phyloP scores from a whole-genome alignment of 1,140 invertebrate species.

The Sogatella furcifera region DNA sequence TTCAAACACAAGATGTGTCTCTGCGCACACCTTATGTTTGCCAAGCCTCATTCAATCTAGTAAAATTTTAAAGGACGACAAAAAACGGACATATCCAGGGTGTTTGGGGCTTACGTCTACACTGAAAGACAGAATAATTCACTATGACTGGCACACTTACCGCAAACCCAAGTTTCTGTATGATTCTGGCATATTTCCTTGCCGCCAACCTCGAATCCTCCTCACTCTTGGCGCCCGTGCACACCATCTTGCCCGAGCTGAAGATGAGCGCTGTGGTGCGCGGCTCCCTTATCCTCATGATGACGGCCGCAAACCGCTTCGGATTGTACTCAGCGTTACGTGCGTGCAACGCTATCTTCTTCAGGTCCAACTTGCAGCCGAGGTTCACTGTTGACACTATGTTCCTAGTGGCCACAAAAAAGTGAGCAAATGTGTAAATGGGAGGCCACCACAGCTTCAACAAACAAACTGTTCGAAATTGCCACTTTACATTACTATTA shows the following conservation, averaged over 20 bases:
- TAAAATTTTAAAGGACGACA: too few relatives aligned
- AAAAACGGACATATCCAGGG: too few relatives aligned
- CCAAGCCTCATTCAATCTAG: too few relatives aligned
- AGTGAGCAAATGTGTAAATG: too few relatives aligned
- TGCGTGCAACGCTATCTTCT: conserved; percentile 96
- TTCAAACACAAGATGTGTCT: too few relatives aligned
- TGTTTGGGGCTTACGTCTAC: too few relatives aligned
- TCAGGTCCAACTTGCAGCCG: conserved; percentile 89
- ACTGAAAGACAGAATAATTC: too few relatives aligned
- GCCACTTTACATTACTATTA: too few relatives aligned
- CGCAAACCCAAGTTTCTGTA: conserved; percentile 95
- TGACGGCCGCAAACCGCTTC: conserved; percentile 98
- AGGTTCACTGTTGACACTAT: conserved; percentile 98
- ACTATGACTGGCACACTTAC: conserved; percentile 50
- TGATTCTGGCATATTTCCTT: conserved; percentile 97
- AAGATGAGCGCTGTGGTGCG: conserved; percentile 98
- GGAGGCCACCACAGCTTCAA: too few relatives aligned
- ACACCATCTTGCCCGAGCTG: conserved; percentile 99
- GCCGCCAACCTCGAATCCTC: conserved; percentile 93
- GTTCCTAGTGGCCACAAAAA: conserved; percentile 50
- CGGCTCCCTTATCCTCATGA: conserved; percentile 98
- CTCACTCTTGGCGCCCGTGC: conserved; percentile 99
- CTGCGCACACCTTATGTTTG: too few relatives aligned
- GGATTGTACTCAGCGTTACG: conserved; percentile 99
- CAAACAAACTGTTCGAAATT: too few relatives aligned